These are phyloP conservation scores for Drosophila nebulosa DNA, from an alignment of 1,140 invertebrate species.

Conservation along the genomic window DNA sequence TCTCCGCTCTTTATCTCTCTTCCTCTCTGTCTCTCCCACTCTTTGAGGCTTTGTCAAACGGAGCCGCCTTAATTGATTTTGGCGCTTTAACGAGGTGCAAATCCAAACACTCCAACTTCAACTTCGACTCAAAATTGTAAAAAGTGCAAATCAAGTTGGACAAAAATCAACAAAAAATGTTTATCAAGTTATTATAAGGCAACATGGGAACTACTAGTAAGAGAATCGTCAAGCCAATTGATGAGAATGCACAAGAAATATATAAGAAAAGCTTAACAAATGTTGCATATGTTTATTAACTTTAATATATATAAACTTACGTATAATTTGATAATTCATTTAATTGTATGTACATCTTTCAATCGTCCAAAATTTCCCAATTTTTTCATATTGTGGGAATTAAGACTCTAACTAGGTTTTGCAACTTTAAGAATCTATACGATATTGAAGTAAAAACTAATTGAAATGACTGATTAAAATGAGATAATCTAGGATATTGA, in stretches of 20 bases:
- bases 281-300: too few relatives aligned
- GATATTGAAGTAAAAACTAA: too few relatives aligned
- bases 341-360: too few relatives aligned
- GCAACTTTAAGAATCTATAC: too few relatives aligned
- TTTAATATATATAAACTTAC: too few relatives aligned
- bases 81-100: constrained; percentile 68
- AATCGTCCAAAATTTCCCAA: too few relatives aligned
- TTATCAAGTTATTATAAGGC: neutral
- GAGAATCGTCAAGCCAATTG: neutral
- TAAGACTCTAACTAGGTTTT: too few relatives aligned
- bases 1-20: neutral
- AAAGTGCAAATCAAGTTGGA: neutral
- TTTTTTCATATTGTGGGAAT: too few relatives aligned
- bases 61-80: constrained; percentile 67
- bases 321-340: too few relatives aligned
- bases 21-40: constrained; percentile 9
- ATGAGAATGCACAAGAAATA: neutral
- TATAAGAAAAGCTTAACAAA: neutral
- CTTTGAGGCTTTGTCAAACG: constrained; percentile 44
- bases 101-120: constrained; percentile 34
- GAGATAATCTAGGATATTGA: too few relatives aligned
- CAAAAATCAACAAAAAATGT: neutral
- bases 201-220: neutral
- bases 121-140: neutral
- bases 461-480: too few relatives aligned